Base-by-base conservation (phyloP, 2,888 invertebrate genomes). In the Odontomyia ornata region DNA sequence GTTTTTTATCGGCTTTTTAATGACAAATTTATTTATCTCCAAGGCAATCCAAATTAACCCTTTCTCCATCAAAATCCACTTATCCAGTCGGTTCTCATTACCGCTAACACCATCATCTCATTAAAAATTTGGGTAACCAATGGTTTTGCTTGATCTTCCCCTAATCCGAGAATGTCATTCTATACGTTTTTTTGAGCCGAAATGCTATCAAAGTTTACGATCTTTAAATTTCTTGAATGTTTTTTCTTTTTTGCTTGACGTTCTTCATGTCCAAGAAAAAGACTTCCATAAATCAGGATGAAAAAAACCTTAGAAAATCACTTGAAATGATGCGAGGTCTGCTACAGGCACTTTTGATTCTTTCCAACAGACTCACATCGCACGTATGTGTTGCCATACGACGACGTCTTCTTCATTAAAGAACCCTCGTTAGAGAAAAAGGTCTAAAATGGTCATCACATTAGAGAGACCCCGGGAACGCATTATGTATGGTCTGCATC, bases 121-220 rank as follows among this genome's bases (percentile, higher is more conserved):
- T 52, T 52, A 52, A 52, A 52, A 15, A 52, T 52, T 52, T 52
- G 52, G 52, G 52, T 52, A 52, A 52, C 52, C 52, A 52, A 52
- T 18, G 52, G 52, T 18, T 52, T 18, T 52, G 15, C 3, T 52
- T 18, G 15, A n/a, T 52, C 52, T 52, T 52, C 18, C 52, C 18
- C 52, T 52, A 52, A 18, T 52, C 52, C 52, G 18, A 52, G 36
- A 52, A 52, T 52, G 52, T 52, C 52, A 52, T 52, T 52, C 18
- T 52, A 52, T 52, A 52, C 52, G n/a, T n/a, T 52, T 52, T 52
- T 52, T 52, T 52, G 3, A 15, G 4, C 52, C 18, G 7, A 15
- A 52, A 36, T 36, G 36, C 52, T 52, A 52, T 52, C 52, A 52
- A 15, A 13, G 18, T 52, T 52, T 52, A 13, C 15, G 18, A 52